Base-by-base conservation (phyloP, 2,113 vertebrate genomes). In the Barbus barbus region DNA sequence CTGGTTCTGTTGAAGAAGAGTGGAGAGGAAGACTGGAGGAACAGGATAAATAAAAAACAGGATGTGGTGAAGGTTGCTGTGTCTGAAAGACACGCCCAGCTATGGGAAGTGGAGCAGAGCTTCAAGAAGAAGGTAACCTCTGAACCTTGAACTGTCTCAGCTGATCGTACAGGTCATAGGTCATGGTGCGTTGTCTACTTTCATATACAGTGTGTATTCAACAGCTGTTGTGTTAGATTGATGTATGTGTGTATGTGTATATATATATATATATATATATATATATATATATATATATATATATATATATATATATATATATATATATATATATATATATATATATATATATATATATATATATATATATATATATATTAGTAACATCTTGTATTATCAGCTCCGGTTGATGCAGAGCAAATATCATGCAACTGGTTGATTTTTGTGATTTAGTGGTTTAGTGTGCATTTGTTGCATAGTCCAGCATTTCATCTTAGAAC, bases 21-120 rank as follows among this genome's bases (percentile, higher is more conserved):
- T 0, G 97, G 97, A 0, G 97, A 98, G 90, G 96, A 97, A 84
- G 96, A 97, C 90, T 98, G 98, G 98, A 97, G 94, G 85, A 97
- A 94, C 94, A 93, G 97, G 87, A 94, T 98, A 24, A 90, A 92
- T 87, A 96, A 93, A 92, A 97, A 97, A 91, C 95, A 96, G 91
- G 96, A 97, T 16, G 92, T 90, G 20, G 83, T 90, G 82, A 95
- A 94, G 89, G 89, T 83, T 1, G 90, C 94, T 0, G 82, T 86
- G 3, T 18, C 69, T 0, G 95, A 97, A 38, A 91, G 89, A n/a
- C 89, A 92, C 0, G 81, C 90, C 77, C 94, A 95, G 81, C 87
- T 94, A 9, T 95, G 93, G 83, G 96, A 98, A 85, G 89, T 85
- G 73, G 97, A 97, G 85, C 95, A 95, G 90, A 94, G 94, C 60